Conservation (phyloP, 1,140 invertebrate species). For the Pogonomyrmex barbatus region DNA sequence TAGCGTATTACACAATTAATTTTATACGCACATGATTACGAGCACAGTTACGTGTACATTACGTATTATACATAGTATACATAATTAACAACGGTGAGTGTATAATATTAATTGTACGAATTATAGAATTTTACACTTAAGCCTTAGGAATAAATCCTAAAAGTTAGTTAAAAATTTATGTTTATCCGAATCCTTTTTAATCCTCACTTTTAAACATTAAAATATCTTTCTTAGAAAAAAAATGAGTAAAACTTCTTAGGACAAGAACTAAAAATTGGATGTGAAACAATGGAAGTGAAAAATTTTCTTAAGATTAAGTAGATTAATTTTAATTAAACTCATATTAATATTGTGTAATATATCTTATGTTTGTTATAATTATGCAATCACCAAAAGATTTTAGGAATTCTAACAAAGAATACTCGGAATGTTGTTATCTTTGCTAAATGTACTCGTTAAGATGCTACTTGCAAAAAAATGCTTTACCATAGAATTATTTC, state of each 20-base stretch:
- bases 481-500: constrained; percentile 59
- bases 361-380: not conserved
- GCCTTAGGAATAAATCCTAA: no score
- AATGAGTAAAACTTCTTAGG: not conserved
- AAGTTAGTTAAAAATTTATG: no score
- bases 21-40: not conserved
- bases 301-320: not conserved
- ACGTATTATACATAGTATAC: not conserved
- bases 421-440: constrained; percentile 24
- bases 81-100: no score
- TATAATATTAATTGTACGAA: no score
- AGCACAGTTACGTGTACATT: not conserved
- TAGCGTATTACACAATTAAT: not conserved
- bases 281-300: not conserved
- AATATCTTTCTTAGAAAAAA: not conserved
- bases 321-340: not conserved
- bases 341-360: not conserved
- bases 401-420: not conserved
- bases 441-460: constrained; percentile 24
- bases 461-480: not conserved
- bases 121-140: no score
- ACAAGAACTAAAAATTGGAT: not conserved
- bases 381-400: not conserved
- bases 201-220: not conserved
- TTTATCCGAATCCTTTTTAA: no score